Conservation (phyloP, 2,888 invertebrate genomes). For the Limenitis camilla region DNA sequence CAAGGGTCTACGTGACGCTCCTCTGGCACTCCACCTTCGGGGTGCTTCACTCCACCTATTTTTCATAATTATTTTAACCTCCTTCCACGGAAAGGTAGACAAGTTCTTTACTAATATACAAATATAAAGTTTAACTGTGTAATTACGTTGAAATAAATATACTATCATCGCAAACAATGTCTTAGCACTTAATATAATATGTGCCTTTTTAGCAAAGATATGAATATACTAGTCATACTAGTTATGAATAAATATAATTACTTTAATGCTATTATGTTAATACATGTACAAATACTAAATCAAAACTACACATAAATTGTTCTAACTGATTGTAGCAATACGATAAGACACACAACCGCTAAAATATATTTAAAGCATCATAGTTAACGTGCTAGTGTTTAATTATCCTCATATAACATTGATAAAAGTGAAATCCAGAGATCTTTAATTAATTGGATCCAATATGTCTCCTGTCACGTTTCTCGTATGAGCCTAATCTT, state of each 20-base stretch:
- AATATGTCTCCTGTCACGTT: constrained; percentile 21
- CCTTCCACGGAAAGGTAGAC: too few relatives aligned
- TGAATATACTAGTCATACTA: background rate
- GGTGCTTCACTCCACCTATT: constrained; percentile 67
- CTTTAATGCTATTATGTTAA: background rate
- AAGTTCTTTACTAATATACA: too few relatives aligned
- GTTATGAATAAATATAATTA: too few relatives aligned
- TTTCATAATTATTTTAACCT: constrained; percentile 31
- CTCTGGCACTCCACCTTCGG: constrained; percentile 67
- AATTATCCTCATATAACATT: background rate
- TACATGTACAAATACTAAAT: background rate
- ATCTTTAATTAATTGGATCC: background rate
- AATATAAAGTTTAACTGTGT: too few relatives aligned
- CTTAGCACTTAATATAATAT: too few relatives aligned
- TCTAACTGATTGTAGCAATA: constrained; percentile 14
- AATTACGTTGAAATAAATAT: too few relatives aligned
- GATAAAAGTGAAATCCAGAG: background rate
- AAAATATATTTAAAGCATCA: constrained; percentile 10
- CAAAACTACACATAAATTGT: constrained; percentile 12
- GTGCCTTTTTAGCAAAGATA: too few relatives aligned
- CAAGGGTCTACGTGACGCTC: constrained; percentile 61
- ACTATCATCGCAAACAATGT: too few relatives aligned
- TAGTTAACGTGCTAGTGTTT: constrained; percentile 1
- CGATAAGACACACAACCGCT: constrained; percentile 17
- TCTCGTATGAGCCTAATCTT: constrained; percentile 16